These are phyloP conservation scores for Campodea augens DNA, from an alignment of 1,140 invertebrate genomes.

Conservation along the genomic window DNA sequence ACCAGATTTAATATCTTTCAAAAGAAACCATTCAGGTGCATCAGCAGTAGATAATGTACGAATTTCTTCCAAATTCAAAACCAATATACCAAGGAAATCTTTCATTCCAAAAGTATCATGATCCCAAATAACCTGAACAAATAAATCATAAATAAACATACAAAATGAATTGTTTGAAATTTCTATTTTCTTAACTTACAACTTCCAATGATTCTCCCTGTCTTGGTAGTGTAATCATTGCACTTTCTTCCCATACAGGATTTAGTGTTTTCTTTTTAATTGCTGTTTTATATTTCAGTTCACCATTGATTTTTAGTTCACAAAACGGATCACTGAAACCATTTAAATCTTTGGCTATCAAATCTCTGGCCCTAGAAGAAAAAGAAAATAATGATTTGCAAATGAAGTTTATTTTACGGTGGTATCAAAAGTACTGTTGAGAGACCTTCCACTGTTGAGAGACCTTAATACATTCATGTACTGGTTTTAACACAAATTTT, in stretches of 20 bases:
- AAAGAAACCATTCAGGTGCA: slow-evolving; percentile 23
- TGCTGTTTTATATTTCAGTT: slow-evolving; percentile 31
- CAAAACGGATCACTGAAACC: slow-evolving; percentile 35
- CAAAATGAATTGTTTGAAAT: slow-evolving; percentile 3
- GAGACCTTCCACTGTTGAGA: too few species aligned
- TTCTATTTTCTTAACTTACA: slow-evolving; percentile 19
- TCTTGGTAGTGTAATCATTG: slow-evolving; percentile 29
- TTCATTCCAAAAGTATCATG: slow-evolving; percentile 32
- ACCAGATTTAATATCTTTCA: slow-evolving; percentile 25
- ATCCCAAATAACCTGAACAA: slow-evolving; percentile 29
- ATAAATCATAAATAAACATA: slow-evolving; percentile 10
- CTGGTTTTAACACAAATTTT: too few species aligned
- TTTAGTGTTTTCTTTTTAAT: slow-evolving; percentile 36
- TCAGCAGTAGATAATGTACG: slow-evolving; percentile 24
- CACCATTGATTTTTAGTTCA: slow-evolving; percentile 29
- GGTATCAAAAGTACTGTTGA: too few species aligned
- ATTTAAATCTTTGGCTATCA: slow-evolving; percentile 27
- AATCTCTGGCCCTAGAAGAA: slow-evolving; percentile 21
- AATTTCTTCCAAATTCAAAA: slow-evolving; percentile 27
- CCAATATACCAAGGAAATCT: slow-evolving; percentile 32
- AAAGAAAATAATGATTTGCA: not conserved
- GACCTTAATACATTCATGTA: too few species aligned
- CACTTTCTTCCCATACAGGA: slow-evolving; percentile 34
- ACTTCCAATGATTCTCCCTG: slow-evolving; percentile 27
- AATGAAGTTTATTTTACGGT: not conserved